Conservation (phyloP, 2,888 invertebrate species). For the Watsonalla cultraria region DNA sequence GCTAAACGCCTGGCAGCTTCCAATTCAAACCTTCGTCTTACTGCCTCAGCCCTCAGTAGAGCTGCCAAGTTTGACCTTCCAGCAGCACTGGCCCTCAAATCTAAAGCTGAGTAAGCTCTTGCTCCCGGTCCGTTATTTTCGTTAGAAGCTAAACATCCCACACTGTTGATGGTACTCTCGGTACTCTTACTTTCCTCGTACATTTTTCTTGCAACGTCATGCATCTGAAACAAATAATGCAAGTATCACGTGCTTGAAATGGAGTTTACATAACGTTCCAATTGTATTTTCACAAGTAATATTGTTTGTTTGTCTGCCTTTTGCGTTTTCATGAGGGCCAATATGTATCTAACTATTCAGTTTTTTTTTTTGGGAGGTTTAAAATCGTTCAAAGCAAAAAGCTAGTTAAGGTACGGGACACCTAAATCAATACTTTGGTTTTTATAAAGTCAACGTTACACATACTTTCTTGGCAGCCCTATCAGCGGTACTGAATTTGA, state of each 20-base stretch:
- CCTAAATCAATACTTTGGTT: too few relatives aligned
- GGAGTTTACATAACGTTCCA: too few relatives aligned
- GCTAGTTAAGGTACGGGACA: too few relatives aligned
- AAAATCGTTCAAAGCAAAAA: too few relatives aligned
- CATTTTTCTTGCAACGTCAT: slow-evolving; percentile 56
- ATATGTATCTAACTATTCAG: too few relatives aligned
- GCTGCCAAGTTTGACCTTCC: slow-evolving; percentile 82
- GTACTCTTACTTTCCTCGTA: slow-evolving; percentile 58
- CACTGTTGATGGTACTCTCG: slow-evolving; percentile 38
- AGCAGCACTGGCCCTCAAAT: slow-evolving; percentile 50
- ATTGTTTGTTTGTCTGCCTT: background rate
- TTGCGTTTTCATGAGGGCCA: too few relatives aligned
- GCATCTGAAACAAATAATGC: slow-evolving; percentile 45
- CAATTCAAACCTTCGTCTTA: slow-evolving; percentile 80
- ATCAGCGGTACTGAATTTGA: slow-evolving; percentile 73
- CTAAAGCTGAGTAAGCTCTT: slow-evolving; percentile 67
- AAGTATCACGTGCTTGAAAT: too few relatives aligned
- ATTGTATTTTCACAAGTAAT: too few relatives aligned
- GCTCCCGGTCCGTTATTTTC: slow-evolving; percentile 38
- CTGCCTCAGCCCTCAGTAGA: slow-evolving; percentile 80
- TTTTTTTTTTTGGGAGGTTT: too few relatives aligned
- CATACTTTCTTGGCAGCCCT: slow-evolving; percentile 63
- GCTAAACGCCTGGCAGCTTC: slow-evolving; percentile 79
- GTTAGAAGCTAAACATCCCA: slow-evolving; percentile 8
- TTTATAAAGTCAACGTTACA: background rate